phyloP scores from a whole-genome alignment of 1,140 invertebrate genomes.

The Saxidomus purpurata region DNA sequence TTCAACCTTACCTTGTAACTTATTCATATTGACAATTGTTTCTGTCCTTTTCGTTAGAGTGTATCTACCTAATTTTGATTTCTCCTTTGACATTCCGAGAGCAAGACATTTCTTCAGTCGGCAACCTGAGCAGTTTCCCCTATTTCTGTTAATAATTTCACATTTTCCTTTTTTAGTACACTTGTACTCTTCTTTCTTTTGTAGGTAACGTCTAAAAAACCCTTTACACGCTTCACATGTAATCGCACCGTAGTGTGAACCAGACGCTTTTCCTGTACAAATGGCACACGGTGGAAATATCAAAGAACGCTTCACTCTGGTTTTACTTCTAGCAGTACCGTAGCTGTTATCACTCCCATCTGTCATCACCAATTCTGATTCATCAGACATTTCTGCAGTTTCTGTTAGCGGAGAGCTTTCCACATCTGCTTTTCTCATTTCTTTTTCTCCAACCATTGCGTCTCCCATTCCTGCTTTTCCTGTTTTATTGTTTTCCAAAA shows the following conservation, averaged over 20 bases:
- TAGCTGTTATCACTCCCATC: neutral
- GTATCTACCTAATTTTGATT: constrained; percentile 68
- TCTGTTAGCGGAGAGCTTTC: neutral
- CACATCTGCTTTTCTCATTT: no score
- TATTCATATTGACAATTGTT: constrained; percentile 67
- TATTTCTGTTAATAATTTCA: constrained; percentile 74
- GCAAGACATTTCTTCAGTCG: constrained; percentile 81
- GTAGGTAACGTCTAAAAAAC: constrained; percentile 83
- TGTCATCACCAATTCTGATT: no score
- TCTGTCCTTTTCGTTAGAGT: constrained; percentile 71
- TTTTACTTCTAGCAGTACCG: neutral
- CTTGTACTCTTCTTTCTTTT: constrained; percentile 76
- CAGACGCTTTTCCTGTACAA: constrained; percentile 86
- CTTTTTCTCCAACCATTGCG: no score
- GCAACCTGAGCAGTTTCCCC: constrained; percentile 82
- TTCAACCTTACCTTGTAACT: constrained; percentile 61
- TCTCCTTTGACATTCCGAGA: constrained; percentile 83
- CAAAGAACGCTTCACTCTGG: constrained; percentile 20
- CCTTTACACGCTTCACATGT: constrained; percentile 88
- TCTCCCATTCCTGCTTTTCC: neutral
- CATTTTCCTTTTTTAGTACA: constrained; percentile 77
- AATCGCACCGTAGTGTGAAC: constrained; percentile 87
- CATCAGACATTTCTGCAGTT: neutral
- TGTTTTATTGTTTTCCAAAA: neutral
- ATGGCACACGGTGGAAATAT: constrained; percentile 84